phyloP scores from a whole-genome alignment of 2,113 vertebrate genomes.

The Athene cunicularia region DNA sequence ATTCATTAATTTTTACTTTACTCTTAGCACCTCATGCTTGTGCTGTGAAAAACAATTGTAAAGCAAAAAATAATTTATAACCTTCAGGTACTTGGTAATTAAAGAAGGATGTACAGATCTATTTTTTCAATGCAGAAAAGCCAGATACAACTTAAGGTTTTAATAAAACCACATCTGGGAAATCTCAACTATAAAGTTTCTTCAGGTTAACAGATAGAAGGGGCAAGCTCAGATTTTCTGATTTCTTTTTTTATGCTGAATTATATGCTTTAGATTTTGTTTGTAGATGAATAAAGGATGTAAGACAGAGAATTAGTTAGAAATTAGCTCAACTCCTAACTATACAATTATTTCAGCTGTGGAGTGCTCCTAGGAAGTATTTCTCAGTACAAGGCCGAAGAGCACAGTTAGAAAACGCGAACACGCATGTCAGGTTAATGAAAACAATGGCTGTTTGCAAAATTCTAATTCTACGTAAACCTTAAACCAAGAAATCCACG shows the following conservation, averaged over 20 bases:
- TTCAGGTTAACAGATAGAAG: conserved; percentile 51
- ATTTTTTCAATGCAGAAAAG: conserved; percentile 78
- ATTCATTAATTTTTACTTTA: conserved; percentile 60
- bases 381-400: neutral
- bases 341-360: neutral
- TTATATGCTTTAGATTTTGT: neutral
- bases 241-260: conserved; percentile 37
- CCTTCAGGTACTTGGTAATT: conserved; percentile 71
- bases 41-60: conserved; percentile 52
- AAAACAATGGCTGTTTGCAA: neutral
- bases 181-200: conserved; percentile 40
- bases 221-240: neutral
- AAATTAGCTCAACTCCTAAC: neutral
- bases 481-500: conserved; percentile 38
- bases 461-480: conserved; percentile 32
- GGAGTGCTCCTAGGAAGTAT: neutral
- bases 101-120: conserved; percentile 74
- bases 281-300: neutral
- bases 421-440: neutral
- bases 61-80: conserved; percentile 47
- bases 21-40: conserved; percentile 68
- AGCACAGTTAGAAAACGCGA: neutral
- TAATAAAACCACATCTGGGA: conserved; percentile 46
- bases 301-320: neutral
- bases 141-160: conserved; percentile 59